Evolutionary conservation across 2,113 vertebrate genomes (phyloP).

Genomic region (Ellobius talpinus): DNA sequence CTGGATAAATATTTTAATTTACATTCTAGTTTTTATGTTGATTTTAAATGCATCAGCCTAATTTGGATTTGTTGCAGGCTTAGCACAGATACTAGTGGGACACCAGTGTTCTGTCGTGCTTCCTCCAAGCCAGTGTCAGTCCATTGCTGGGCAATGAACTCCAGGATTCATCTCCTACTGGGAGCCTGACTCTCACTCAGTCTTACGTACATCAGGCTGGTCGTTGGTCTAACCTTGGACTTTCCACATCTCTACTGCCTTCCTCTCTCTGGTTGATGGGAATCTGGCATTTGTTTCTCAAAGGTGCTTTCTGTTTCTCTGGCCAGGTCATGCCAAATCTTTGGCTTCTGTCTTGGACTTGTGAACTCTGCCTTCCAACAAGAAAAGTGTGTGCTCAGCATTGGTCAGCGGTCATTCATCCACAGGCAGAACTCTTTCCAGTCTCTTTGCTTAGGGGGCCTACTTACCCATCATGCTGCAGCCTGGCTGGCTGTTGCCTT

Average conservation of each 20-base stretch:
- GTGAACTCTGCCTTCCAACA: conserved; percentile 32
- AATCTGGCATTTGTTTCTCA: neutral
- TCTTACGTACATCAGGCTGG: neutral
- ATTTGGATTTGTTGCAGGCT: neutral
- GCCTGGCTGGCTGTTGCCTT: conserved; percentile 9
- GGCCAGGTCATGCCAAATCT: conserved; percentile 12
- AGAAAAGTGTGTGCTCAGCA: neutral
- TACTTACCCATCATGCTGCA: neutral
- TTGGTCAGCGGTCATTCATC: conserved; percentile 58
- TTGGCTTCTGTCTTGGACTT: conserved; percentile 47
- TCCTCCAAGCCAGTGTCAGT: neutral
- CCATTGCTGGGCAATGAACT: neutral
- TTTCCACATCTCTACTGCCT: neutral
- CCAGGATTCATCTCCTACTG: neutral
- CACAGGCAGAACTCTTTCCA: neutral
- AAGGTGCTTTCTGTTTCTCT: neutral
- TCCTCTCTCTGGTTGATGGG: neutral
- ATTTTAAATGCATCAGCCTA: neutral
- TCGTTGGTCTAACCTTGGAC: neutral
- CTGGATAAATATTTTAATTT: conserved; percentile 33
- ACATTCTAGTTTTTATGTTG: neutral
- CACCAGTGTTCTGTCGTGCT: neutral
- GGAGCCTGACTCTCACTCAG: neutral
- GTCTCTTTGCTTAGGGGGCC: neutral
- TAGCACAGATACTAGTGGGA: neutral